A percentile compares a stretch with the other conserved stretches of the same genome.
These are phyloP conservation scores for Eurois occulta DNA, from an alignment of 2,888 invertebrate genomes.

Conservation along the genomic window DNA sequence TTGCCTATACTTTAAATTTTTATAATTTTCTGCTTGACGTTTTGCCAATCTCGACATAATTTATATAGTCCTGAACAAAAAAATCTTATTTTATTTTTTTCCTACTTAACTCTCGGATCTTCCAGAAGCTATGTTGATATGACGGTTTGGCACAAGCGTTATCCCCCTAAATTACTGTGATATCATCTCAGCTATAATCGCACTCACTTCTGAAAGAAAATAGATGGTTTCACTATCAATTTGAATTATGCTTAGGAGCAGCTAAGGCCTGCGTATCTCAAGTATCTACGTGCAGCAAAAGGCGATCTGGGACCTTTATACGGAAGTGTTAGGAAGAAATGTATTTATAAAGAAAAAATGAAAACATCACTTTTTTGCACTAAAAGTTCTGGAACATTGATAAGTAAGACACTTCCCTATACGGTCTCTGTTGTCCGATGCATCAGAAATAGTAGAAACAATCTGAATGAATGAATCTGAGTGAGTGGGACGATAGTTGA, in stretches of 20 bases:
- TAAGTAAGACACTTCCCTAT: not conserved
- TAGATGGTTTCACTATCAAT: not conserved
- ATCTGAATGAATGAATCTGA: too few species aligned
- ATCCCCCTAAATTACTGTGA: constrained; percentile 45
- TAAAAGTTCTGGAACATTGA: not conserved
- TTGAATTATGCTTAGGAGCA: not conserved
- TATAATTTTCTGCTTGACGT: constrained; percentile 39
- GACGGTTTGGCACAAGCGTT: constrained; percentile 37
- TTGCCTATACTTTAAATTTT: constrained; percentile 39
- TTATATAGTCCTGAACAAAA: not conserved
- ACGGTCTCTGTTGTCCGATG: not conserved
- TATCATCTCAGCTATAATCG: constrained; percentile 70
- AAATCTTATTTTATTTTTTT: not conserved
- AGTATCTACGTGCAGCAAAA: not conserved
- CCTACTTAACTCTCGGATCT: not conserved
- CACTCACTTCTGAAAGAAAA: constrained; percentile 43
- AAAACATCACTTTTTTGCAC: not conserved
- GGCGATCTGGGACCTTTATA: not conserved
- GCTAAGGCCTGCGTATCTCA: not conserved
- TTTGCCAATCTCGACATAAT: constrained; percentile 37
- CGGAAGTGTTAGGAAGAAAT: not conserved
- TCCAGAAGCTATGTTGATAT: constrained; percentile 4
- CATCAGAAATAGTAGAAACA: not conserved
- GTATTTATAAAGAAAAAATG: not conserved
- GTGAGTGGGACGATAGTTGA: constrained; percentile 68